Conservation (phyloP, 1,140 invertebrate genomes). For the Bradysia coprophila region DNA sequence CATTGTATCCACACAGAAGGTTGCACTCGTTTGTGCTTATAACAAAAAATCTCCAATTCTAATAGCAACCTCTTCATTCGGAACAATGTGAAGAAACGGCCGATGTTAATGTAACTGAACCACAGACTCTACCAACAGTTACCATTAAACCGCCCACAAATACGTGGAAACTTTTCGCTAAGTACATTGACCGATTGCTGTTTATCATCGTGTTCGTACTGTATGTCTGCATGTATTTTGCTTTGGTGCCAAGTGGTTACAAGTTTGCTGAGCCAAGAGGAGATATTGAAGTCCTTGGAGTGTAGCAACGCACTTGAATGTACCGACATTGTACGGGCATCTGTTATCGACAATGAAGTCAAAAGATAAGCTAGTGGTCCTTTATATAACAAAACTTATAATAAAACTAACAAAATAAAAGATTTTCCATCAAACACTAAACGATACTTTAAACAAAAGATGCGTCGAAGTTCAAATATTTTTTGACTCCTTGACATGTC, state of each 20-base stretch:
- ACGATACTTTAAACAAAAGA: too few relatives aligned
- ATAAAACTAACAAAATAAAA: too few relatives aligned
- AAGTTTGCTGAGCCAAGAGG: background rate
- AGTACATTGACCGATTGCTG: slow-evolving; percentile 12
- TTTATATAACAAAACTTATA: too few relatives aligned
- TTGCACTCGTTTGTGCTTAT: background rate
- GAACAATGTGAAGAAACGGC: background rate
- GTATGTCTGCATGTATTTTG: slow-evolving; percentile 11
- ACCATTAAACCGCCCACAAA: slow-evolving; percentile 5
- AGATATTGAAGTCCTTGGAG: too few relatives aligned
- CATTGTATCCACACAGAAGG: background rate
- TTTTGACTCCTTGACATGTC: too few relatives aligned
- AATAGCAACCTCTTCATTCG: background rate
- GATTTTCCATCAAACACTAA: too few relatives aligned
- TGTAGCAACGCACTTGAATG: too few relatives aligned
- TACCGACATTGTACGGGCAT: too few relatives aligned
- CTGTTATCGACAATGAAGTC: too few relatives aligned
- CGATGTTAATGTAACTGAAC: background rate
- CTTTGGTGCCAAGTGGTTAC: slow-evolving; percentile 5
- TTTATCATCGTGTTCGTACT: slow-evolving; percentile 9
- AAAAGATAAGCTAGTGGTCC: too few relatives aligned
- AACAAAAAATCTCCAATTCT: background rate
- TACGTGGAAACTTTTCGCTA: slow-evolving; percentile 11
- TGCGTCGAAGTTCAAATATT: too few relatives aligned
- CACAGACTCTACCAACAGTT: background rate